phyloP scores from a whole-genome alignment of 2,888 invertebrate genomes.

The Callinectes sapidus region DNA sequence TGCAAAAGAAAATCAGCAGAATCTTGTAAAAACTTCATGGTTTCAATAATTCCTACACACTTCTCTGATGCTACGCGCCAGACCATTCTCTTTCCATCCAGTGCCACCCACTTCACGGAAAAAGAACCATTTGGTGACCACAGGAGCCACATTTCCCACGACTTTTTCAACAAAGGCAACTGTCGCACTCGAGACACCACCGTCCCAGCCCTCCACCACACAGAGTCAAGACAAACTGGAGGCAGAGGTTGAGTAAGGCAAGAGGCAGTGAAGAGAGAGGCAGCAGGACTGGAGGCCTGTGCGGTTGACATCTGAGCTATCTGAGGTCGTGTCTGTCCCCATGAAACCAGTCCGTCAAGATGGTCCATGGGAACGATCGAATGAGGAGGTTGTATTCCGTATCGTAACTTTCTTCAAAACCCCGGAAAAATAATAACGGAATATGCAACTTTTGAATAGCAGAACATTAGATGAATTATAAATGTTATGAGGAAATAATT shows the following conservation, averaged over 20 bases:
- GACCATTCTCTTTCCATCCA: background rate
- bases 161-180: background rate
- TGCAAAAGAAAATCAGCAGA: background rate
- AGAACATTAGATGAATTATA: background rate
- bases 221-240: constrained; percentile 10
- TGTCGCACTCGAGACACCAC: background rate
- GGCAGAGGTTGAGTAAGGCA: constrained; percentile 3
- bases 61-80: background rate
- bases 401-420: background rate
- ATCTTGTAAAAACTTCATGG: background rate
- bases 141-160: background rate
- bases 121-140: background rate
- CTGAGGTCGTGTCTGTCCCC: constrained; percentile 58
- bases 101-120: background rate
- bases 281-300: constrained; percentile 18
- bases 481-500: background rate
- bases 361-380: constrained; percentile 45
- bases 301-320: constrained; percentile 56
- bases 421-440: background rate
- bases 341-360: constrained; percentile 55
- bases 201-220: constrained; percentile 10
- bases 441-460: background rate
- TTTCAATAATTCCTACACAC: background rate
- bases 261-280: constrained; percentile 19
- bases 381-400: background rate